These are phyloP conservation scores for Diogma glabrata DNA, from an alignment of 2,888 invertebrate species.

Conservation along the genomic window DNA sequence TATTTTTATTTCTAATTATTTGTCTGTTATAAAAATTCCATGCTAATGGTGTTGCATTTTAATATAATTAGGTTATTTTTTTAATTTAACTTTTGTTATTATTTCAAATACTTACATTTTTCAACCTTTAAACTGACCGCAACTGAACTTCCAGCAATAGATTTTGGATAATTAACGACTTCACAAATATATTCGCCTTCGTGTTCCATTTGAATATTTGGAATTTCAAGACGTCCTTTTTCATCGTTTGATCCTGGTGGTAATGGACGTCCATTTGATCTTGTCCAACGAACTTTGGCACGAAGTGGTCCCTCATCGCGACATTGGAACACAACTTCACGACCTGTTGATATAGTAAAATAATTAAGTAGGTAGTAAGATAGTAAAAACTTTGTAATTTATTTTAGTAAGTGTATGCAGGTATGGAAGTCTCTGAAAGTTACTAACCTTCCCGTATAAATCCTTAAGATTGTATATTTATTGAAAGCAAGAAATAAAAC, in stretches of 20 bases:
- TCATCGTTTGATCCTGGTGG: constrained; percentile 64
- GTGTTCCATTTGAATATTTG: constrained; percentile 63
- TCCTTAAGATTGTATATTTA: too few species aligned
- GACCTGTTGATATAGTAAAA: constrained; percentile 43
- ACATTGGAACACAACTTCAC: constrained; percentile 88
- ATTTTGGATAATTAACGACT: constrained; percentile 52
- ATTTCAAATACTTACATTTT: constrained; percentile 50
- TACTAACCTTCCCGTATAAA: too few species aligned
- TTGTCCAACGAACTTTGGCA: constrained; percentile 62
- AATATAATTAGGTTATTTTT: neutral
- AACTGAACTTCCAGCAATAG: constrained; percentile 52
- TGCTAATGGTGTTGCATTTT: constrained; percentile 26
- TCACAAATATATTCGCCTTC: constrained; percentile 77
- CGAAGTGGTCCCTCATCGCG: constrained; percentile 76
- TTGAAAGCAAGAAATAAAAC: too few species aligned
- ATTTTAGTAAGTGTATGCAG: too few species aligned
- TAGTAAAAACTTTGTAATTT: too few species aligned
- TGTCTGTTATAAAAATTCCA: constrained; percentile 30
- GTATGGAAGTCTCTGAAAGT: too few species aligned
- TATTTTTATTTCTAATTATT: constrained; percentile 28
- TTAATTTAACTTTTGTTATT: neutral
- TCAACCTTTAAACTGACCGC: constrained; percentile 63
- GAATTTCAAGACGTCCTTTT: constrained; percentile 77
- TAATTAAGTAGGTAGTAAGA: neutral
- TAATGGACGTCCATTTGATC: constrained; percentile 57